Evolutionary conservation across 2,113 vertebrate genomes (phyloP), one percentile per base, ranked within the genome.

Genomic region (Colossoma macropomum): DNA sequence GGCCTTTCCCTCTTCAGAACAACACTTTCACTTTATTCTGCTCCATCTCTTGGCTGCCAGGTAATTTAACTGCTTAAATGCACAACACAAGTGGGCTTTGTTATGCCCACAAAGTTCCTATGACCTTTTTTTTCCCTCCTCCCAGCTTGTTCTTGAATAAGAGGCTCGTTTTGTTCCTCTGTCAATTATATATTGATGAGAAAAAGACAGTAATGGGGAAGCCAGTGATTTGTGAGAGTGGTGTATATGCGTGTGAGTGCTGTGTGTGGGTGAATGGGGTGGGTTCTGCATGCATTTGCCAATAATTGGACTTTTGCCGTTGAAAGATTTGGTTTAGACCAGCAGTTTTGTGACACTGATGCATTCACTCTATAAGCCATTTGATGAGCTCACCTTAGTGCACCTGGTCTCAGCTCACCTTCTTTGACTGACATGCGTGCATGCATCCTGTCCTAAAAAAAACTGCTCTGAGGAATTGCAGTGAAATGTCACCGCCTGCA

Each of bases 161-260:
- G 82, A 72, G 41, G 59, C 41, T 27, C 45, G 74, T 85, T 69
- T 38, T 30, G 56, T 65, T 65, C 75, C 79, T 86, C 83, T 85
- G 87, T 90, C 87, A 90, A 85, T 90, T 89, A 88, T 85, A 75
- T 89, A 88, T 90, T 89, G 90, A 90, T 85, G 83, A 89, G 80
- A 79, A 87, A 88, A 88, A 83, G 79, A 84, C 88, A 87, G 90
- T 90, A 90, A 88, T 89, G 84, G 77, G 80, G 65, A 68, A 79
- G 56, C 68, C 87, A 59, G 84, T 50, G 66, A 34, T 38, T 78
- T 84, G 91, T 88, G 88, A 89, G 88, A 88, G 87, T 28, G 16
- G 28, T 21, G 45, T 30, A 28, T 12, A 45, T 17, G 17, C 23
- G 17, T 75, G 74, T 60, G 8, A n/a, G 34, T 5, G 21, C 34